These are phyloP conservation scores for Pterocles orientalis DNA, from an alignment of 2,113 vertebrate genomes.

Conservation along the genomic window DNA sequence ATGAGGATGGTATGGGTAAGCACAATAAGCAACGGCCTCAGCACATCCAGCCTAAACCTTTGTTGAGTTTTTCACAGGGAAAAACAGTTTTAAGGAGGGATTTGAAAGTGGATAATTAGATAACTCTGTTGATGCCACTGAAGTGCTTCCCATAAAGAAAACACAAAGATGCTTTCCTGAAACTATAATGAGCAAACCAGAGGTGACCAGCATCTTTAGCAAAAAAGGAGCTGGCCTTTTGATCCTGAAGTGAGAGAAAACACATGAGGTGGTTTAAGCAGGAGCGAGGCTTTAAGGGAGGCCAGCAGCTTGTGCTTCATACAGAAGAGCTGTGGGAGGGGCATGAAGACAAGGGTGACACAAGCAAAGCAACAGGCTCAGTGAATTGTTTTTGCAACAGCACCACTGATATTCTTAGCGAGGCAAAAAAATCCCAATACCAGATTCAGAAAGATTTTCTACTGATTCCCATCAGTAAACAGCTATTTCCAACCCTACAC, in stretches of 20 bases:
- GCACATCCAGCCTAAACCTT: not conserved
- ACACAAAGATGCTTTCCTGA: not conserved
- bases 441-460: not conserved
- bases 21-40: not conserved
- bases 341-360: not conserved
- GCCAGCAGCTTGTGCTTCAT: not conserved
- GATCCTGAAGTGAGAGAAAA: not conserved
- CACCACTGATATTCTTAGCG: not conserved
- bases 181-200: not conserved
- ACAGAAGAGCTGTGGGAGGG: rapidly evolving
- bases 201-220: not conserved
- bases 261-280: rapidly evolving
- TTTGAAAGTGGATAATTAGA: not conserved
- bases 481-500: not conserved
- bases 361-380: not conserved
- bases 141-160: not conserved
- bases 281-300: not conserved
- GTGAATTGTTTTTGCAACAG: not conserved
- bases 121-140: not conserved
- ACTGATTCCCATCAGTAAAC: not conserved
- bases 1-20: not conserved
- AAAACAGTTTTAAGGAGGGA: not conserved
- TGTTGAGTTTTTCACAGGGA: not conserved
- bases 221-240: not conserved
- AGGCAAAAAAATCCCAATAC: not conserved